phyloP scores from a whole-genome alignment of 2,113 vertebrate species.

The Pelmatolapia mariae region DNA sequence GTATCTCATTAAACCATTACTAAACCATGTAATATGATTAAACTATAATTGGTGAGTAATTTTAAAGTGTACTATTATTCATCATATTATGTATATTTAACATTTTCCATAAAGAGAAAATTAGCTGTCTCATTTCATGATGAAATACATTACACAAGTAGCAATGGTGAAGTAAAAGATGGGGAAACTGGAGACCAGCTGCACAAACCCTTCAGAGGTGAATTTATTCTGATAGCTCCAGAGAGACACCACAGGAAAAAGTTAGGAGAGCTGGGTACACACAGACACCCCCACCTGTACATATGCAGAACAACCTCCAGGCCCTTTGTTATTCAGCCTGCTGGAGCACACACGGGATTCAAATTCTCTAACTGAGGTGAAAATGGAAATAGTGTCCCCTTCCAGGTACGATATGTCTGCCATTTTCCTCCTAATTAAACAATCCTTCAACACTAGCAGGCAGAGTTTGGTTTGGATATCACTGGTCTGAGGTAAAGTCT shows the following conservation, averaged over 20 bases:
- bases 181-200: neutral
- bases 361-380: neutral
- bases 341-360: neutral
- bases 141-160: neutral
- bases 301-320: neutral
- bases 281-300: neutral
- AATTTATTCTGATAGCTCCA: constrained; percentile 16
- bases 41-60: neutral
- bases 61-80: neutral
- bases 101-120: neutral
- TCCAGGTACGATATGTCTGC: neutral
- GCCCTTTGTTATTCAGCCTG: neutral
- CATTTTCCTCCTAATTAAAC: constrained; percentile 3
- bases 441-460: neutral
- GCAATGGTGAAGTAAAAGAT: neutral
- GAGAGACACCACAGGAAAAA: neutral
- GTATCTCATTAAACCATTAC: neutral
- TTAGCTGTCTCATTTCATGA: neutral
- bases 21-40: neutral
- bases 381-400: neutral
- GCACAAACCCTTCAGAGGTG: constrained; percentile 9
- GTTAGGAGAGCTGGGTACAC: neutral
- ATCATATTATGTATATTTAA: neutral
- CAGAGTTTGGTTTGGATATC: neutral
- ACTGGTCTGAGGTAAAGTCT: constrained; percentile 15